These are phyloP conservation scores for Haliclona indistincta DNA, from an alignment of 37 sponge, comb jelly and placozoan genomes.

Conservation along the genomic window DNA sequence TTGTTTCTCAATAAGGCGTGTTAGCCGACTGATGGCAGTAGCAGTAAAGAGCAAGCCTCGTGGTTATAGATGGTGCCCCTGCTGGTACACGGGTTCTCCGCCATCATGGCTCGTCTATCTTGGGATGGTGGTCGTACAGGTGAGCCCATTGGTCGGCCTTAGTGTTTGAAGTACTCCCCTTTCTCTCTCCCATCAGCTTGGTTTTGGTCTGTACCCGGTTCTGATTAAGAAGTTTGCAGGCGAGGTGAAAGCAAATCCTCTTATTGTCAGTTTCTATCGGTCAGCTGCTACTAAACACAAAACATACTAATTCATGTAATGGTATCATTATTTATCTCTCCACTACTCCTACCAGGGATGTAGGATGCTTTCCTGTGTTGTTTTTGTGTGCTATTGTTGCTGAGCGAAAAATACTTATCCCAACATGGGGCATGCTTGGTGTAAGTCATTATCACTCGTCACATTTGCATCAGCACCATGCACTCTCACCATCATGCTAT, in stretches of 20 bases:
- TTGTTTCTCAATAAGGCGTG: too few species aligned
- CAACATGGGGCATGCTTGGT: slow-evolving; percentile 31
- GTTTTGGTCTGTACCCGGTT: slow-evolving; percentile 80
- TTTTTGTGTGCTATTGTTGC: slow-evolving; percentile 64
- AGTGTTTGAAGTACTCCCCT: neutral
- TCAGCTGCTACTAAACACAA: neutral
- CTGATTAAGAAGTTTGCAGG: slow-evolving; percentile 61
- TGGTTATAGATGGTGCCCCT: slow-evolving; percentile 6
- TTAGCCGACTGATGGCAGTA: too few species aligned
- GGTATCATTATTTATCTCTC: neutral
- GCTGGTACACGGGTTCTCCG: slow-evolving; percentile 46
- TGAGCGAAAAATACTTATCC: slow-evolving; percentile 59
- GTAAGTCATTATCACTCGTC: slow-evolving; percentile 20
- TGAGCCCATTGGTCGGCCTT: neutral
- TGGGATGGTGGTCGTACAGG: slow-evolving; percentile 54
- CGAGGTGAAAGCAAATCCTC: slow-evolving; percentile 45
- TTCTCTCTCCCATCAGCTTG: slow-evolving; percentile 26
- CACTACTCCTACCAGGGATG: slow-evolving; percentile 25
- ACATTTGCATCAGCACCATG: too few species aligned
- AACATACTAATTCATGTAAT: neutral
- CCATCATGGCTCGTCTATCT: slow-evolving; percentile 54
- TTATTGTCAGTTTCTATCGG: slow-evolving; percentile 69
- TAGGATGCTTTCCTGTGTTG: slow-evolving; percentile 56
- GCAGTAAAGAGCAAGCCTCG: too few species aligned
- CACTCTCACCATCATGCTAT: too few species aligned